Conservation (phyloP, 2,888 invertebrate genomes). For the Xestia sexstrigata region DNA sequence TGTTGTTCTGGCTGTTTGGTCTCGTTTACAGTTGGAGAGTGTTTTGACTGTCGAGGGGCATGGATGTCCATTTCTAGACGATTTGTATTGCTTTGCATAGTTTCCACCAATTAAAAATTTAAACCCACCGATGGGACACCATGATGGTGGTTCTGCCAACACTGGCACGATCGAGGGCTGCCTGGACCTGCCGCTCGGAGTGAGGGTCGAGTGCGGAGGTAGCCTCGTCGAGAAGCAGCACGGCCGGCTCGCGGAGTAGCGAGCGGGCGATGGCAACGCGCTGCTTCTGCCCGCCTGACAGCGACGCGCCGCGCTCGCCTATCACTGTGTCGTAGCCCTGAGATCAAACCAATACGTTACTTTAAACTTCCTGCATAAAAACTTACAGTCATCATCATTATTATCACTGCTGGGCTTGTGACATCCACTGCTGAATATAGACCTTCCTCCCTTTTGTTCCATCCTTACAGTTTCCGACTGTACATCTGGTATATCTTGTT, state of each 20-base stretch:
- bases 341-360: conserved; percentile 10
- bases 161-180: conserved; percentile 93
- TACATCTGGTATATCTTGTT: too few relatives aligned
- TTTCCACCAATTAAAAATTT: neutral
- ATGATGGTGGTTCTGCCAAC: conserved; percentile 94
- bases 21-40: neutral
- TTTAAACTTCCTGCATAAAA: neutral
- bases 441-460: neutral
- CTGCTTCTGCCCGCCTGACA: conserved; percentile 96
- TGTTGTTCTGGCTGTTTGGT: neutral
- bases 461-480: too few relatives aligned
- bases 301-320: conserved; percentile 94
- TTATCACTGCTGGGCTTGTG: neutral
- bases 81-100: neutral
- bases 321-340: conserved; percentile 95
- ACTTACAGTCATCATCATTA: neutral
- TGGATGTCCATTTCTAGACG: neutral
- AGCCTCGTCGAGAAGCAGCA: conserved; percentile 95
- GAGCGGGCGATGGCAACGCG: conserved; percentile 96
- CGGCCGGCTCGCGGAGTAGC: conserved; percentile 93
- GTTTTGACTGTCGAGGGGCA: neutral
- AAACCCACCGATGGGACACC: conserved; percentile 91
- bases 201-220: conserved; percentile 96
- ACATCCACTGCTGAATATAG: neutral
- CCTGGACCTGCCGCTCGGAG: conserved; percentile 95